Conservation (phyloP, 1,140 invertebrate species). For the Dreissena polymorpha region DNA sequence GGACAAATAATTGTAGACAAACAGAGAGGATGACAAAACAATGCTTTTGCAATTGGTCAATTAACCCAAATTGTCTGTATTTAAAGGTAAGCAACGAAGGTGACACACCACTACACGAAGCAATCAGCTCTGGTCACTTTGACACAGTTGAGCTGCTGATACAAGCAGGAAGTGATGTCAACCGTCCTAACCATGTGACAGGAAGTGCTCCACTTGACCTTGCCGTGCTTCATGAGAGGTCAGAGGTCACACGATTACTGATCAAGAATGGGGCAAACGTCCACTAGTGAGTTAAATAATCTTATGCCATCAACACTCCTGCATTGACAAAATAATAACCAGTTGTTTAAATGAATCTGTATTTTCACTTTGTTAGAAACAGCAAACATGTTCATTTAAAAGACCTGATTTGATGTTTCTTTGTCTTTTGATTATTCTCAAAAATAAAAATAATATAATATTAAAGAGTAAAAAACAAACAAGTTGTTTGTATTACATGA, state of each 20-base stretch:
- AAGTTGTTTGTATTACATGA: no score
- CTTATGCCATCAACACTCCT: not conserved
- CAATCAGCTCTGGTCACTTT: conserved; percentile 36
- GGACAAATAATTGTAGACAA: no score
- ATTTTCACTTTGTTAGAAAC: not conserved
- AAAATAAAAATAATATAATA: no score
- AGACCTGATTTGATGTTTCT: not conserved
- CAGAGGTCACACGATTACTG: conserved; percentile 31
- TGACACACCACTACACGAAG: conserved; percentile 54
- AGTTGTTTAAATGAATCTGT: not conserved
- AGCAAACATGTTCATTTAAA: not conserved
- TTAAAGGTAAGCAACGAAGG: conserved; percentile 52
- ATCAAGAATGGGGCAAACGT: conserved; percentile 40
- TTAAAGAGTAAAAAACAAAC: no score
- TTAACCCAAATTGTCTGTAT: no score
- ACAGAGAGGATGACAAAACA: no score
- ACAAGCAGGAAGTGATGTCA: conserved; percentile 45
- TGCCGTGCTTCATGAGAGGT: conserved; percentile 43
- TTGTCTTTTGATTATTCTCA: not conserved
- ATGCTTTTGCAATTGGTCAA: no score
- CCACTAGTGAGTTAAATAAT: conserved; percentile 32
- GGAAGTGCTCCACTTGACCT: conserved; percentile 57
- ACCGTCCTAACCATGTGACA: conserved; percentile 49
- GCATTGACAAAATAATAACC: not conserved
- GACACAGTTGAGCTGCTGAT: conserved; percentile 43